These are phyloP conservation scores for Antechinus stuartii DNA, from an alignment of 2,113 vertebrate genomes.

Conservation along the genomic window DNA sequence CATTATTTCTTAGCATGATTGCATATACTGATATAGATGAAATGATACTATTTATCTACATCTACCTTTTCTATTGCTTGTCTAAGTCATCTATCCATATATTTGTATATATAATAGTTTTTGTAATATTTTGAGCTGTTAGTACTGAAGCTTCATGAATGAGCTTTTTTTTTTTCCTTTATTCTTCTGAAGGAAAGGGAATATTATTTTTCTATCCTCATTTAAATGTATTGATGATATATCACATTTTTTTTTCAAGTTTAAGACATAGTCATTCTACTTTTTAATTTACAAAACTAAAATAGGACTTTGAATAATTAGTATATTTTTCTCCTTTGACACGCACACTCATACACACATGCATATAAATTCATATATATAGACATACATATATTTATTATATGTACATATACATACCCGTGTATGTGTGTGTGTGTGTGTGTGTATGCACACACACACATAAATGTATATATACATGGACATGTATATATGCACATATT, in stretches of 20 bases:
- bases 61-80: not conserved
- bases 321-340: not conserved
- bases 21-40: not conserved
- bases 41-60: not conserved
- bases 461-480: too few relatives aligned
- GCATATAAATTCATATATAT: too few relatives aligned
- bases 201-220: not conserved
- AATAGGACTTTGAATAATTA: not conserved
- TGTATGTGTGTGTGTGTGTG: too few relatives aligned
- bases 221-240: not conserved
- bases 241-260: not conserved
- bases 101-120: not conserved
- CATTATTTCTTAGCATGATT: not conserved
- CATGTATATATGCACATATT: too few relatives aligned
- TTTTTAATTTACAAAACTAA: not conserved
- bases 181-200: not conserved
- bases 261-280: not conserved
- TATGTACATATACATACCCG: too few relatives aligned
- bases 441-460: too few relatives aligned
- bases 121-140: not conserved
- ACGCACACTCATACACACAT: too few relatives aligned
- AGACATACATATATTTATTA: too few relatives aligned
- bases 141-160: not conserved
- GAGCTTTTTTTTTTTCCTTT: not conserved
- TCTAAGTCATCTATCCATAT: not conserved